Evolutionary conservation across 2,888 invertebrate genomes (phyloP), one percentile per base, ranked within the genome.

Genomic region (Amphiduros pacificus): DNA sequence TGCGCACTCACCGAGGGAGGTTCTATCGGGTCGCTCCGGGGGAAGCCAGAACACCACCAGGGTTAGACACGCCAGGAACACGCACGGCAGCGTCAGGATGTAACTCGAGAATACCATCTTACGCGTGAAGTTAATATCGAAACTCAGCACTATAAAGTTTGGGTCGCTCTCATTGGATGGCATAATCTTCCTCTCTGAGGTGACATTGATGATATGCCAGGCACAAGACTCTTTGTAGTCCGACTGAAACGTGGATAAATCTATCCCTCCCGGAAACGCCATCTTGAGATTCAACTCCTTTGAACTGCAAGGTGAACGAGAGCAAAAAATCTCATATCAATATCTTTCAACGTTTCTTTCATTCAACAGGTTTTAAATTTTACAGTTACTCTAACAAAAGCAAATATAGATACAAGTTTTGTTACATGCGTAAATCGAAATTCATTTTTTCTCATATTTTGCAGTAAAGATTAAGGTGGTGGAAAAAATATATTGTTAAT

Each of bases 11-110:
- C 63, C 63, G 20, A 63, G 48, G 49, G 51, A 41, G 3, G 60
- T 63, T 22, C 63, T 24, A 32, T 63, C 63, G 2, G 63, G 63
- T 20, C 63, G 50, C 52, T 63, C 63, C 9, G 63, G 63, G 11
- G 63, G 63, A 4, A 63, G 29, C 63, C 63, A 63, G 44, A 63
- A 63, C 14, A 63, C 63, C 2, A 63, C 63, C 20, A 63, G 55
- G 2, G 63, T 63, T 55, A 63, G 54, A 26, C 54, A 54, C 29
- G 63, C 63, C 27, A 63, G 51, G 44, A 63, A 63, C 17, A 63
- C 60, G 36, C 63, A 63, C 1, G 63, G 63, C 55, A 63, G 27
- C 1, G 63, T 63, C 20, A 63, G 60, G 52, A 63, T 63, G 29
- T 57, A 60, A 40, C 60, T 63, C 1, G 60, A 60, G 51, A 63